Evolutionary conservation across 2,113 vertebrate genomes (phyloP), one percentile per base, ranked within the genome.

Genomic region (Lepus europaeus): DNA sequence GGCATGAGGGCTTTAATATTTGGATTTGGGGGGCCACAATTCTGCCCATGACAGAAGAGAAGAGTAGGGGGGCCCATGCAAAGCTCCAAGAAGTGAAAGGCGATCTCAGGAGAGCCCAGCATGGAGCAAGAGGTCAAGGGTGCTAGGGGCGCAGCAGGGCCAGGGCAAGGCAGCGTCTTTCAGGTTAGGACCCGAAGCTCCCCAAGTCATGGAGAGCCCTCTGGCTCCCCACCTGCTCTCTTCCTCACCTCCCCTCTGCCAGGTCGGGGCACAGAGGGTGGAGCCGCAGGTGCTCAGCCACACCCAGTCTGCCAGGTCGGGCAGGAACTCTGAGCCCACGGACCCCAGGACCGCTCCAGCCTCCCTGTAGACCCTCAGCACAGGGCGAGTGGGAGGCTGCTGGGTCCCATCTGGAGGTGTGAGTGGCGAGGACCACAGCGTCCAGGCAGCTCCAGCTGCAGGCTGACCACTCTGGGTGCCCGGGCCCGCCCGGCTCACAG

Each of bases 111-210:
- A 25, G 68, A 83, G 64, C 25, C 45, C 22, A 10, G 8, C 4
- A 9, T 29, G 25, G 73, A 53, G 14, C 13, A 6, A 31, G 5
- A 39, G 70, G 10, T 0, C 0, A 12, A 20, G 6, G 33, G 3
- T 1, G n/a, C 12, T 1, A 0, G 51, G 53, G 39, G 49, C 25
- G 8, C 27, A 82, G 33, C 45, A 8, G 45, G 39, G 39, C 1
- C 0, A 2, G 0, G 19, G 0, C 3, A 78, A 68, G 33, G 49
- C 0, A 9, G 13, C 2, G 0, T 22, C 66, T 64, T 3, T 45
- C 53, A 8, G 39, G 0, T 2, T 12, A 5, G 53, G 27, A 13
- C 4, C 82, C 16, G 0, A 0, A 79, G 33, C 31, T 45, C n/a
- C 45, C 39, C 53, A n/a, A 2, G 56, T 16, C 27, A 19, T 49